Conservation (phyloP, 2,797 vertebrate genomes). For the Rhadinocentrus ornatus region DNA sequence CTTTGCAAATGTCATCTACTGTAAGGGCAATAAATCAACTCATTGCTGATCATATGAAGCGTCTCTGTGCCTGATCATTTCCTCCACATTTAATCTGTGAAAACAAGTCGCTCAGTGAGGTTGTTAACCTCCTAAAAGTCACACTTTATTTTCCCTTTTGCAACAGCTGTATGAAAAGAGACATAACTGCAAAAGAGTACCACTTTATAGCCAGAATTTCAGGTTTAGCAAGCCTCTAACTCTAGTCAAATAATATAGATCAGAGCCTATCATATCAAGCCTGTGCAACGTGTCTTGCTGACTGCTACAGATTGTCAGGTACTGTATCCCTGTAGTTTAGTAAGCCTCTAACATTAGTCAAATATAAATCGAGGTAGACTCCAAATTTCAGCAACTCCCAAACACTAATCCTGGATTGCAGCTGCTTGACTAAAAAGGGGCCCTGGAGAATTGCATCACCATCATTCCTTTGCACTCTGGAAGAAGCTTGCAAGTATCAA, state of each 20-base stretch:
- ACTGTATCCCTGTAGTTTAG: constrained; percentile 9
- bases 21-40: constrained; percentile 28
- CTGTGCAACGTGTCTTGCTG: constrained; percentile 20
- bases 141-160: background rate
- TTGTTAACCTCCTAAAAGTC: background rate
- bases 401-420: constrained; percentile 48
- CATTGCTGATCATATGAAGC: constrained; percentile 7
- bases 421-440: constrained; percentile 64
- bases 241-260: too few relatives aligned
- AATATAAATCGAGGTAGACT: background rate
- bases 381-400: constrained; percentile 28
- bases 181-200: background rate
- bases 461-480: constrained; percentile 67
- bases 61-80: constrained; percentile 15
- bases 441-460: constrained; percentile 74
- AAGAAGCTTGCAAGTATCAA: constrained; percentile 54
- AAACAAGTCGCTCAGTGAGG: constrained; percentile 2
- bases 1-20: constrained; percentile 45
- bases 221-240: too few relatives aligned
- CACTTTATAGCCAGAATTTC: background rate
- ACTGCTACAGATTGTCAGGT: constrained; percentile 12
- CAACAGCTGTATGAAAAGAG: background rate
- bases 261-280: constrained; percentile 5
- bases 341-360: background rate
- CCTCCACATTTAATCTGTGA: constrained; percentile 19